Evolutionary conservation across 2,888 invertebrate species (phyloP), one percentile per base, ranked within the genome.

Genomic region (Endomychus coccineus): DNA sequence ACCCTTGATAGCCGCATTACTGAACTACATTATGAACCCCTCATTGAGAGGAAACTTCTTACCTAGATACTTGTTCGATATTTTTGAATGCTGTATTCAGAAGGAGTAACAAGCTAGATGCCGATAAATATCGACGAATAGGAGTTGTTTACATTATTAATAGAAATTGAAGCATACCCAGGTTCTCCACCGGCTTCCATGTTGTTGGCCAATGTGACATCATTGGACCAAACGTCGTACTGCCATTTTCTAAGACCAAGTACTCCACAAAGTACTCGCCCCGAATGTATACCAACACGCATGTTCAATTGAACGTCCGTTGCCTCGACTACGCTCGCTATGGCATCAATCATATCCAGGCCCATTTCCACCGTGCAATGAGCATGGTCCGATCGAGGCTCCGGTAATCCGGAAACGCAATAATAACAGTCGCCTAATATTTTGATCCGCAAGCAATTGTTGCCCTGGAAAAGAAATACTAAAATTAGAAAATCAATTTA

Each of bases 221-320:
- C 91, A 65, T 90, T 89, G 44, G 88, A 87, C 88, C 90, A 91
- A 5, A 92, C 91, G 62, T 92, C 92, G 65, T 89, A 85, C 66
- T 91, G 90, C 91, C 91, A 92, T 67, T 91, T 90, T 45, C 87
- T 75, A 33, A 90, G 73, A 0, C 92, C 91, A 40, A 92, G 71
- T 23, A 92, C 91, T 9, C 91, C 91, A 61, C 91, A 90, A 28
- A 91, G 69, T 34, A 91, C 91, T 2, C 89, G 75, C 0, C 91
- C 91, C 1, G 90, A 88, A 66, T 92, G 91, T 43, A 92, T 87
- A 42, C 91, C 92, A 36, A 92, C 91, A 43, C 91, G 75, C 89
- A 91, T 90, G 67, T 89, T 89, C 44, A 92, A 69, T 56, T 86
- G 82, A n/a, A 91, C 88, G 61, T 90, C 91, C 2, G 90, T 90